Evolutionary conservation across 2,113 vertebrate species (phyloP).

Genomic region (Neogobius melanostomus): DNA sequence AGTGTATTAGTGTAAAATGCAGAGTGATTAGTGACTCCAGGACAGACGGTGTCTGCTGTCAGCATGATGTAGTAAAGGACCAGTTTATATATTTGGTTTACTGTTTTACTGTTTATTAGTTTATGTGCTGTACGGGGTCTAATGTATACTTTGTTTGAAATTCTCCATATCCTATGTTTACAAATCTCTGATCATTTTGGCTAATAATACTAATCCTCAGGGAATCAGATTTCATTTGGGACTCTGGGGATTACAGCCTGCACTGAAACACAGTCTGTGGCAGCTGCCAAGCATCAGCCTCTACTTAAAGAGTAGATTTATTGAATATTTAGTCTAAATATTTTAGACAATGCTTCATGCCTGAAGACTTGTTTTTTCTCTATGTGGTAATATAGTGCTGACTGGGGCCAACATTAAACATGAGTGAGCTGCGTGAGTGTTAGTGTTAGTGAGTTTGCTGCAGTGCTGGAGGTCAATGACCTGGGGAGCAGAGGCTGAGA

Average conservation of each 20-base stretch:
- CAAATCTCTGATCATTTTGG: constrained; percentile 35
- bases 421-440: background rate
- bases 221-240: constrained; percentile 71
- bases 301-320: background rate
- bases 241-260: constrained; percentile 55
- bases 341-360: background rate
- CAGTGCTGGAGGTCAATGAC: constrained; percentile 58
- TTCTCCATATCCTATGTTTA: constrained; percentile 18
- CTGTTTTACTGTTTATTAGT: background rate
- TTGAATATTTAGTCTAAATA: background rate
- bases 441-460: constrained; percentile 32
- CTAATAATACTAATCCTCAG: constrained; percentile 67
- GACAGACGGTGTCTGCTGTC: too few species aligned
- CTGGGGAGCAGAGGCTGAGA: constrained; percentile 33
- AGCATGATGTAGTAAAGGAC: too few species aligned
- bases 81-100: background rate
- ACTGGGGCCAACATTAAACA: background rate
- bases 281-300: background rate
- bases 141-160: constrained; percentile 22
- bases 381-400: background rate
- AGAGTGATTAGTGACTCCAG: too few species aligned
- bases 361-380: background rate
- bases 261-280: background rate
- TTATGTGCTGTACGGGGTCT: background rate
- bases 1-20: too few species aligned